Conservation (phyloP, 2,888 invertebrate genomes). For the Nemapogon koenigi region DNA sequence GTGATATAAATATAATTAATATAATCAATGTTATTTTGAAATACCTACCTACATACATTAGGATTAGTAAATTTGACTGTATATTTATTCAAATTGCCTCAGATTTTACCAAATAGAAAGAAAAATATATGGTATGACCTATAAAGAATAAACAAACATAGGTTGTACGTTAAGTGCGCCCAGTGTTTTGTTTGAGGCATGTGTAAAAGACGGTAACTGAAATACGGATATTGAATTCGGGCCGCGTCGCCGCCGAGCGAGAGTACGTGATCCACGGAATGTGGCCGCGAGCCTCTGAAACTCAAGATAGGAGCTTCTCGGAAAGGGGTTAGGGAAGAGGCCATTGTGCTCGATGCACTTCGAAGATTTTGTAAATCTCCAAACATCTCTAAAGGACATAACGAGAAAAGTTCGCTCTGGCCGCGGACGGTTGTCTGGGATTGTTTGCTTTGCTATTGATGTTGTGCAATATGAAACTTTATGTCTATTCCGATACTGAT, state of each 20-base stretch:
- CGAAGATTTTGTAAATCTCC: conserved; percentile 41
- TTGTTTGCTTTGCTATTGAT: conserved; percentile 7
- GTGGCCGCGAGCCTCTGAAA: conserved; percentile 32
- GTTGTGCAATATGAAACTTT: conserved; percentile 5
- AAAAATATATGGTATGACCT: too few relatives aligned
- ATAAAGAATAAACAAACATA: background rate
- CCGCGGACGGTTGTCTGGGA: background rate
- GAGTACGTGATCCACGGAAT: conserved; percentile 45
- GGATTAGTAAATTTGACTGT: too few relatives aligned
- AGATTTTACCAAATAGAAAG: too few relatives aligned
- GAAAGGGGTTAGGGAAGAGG: conserved; percentile 36
- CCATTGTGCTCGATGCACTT: conserved; percentile 46
- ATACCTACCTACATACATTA: too few relatives aligned
- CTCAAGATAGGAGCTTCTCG: conserved; percentile 22
- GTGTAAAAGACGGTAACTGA: conserved; percentile 36
- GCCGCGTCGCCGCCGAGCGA: conserved; percentile 40
- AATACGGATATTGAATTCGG: conserved; percentile 52
- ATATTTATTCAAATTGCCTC: too few relatives aligned
- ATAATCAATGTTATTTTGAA: too few relatives aligned
- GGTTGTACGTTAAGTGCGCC: background rate
- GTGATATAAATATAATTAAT: too few relatives aligned
- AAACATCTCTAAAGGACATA: conserved; percentile 44
- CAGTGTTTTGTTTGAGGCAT: conserved; percentile 28
- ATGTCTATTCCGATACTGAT: background rate
- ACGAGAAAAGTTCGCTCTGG: conserved; percentile 42